Evolutionary conservation across 2,797 vertebrate species (phyloP), one percentile per base, ranked within the genome.

Genomic region (Ara ararauna): DNA sequence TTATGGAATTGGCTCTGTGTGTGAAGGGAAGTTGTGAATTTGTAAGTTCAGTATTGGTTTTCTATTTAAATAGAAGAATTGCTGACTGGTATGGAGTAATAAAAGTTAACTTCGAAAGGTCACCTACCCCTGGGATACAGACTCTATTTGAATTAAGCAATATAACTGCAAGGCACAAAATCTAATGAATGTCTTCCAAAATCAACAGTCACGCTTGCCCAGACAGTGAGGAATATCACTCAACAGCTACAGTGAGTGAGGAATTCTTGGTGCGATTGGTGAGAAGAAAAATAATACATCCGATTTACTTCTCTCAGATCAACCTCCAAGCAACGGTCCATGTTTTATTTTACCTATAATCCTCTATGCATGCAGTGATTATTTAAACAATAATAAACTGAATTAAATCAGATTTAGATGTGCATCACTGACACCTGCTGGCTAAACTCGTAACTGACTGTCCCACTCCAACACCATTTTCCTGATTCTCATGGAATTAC

Each of bases 91-190:
- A 56, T 54, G 54, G 76, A 54, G 64, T 70, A 56, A 56, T 64
- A 82, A 72, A 95, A 88, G 88, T 86, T 94, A 88, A 71, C 70
- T 93, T 36, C 19, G 64, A 66, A 70, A 91, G 96, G 95, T 97
- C 97, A 96, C 44, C 40, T 21, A 94, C 86, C 87, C 60, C 77
- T 48, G 65, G 90, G 85, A 68, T 90, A 90, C 9, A 80, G 60
- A 32, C 73, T 87, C 29, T 88, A 24, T 81, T 86, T 92, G 93
- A 93, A 87, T 97, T 94, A 91, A 94, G 97, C 93, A 97, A 97
- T 58, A 26, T 36, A 90, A 90, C 3, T 76, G 84, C 89, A 97
- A 81, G 94, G 88, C 45, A 86, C 32, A 90, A 27, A 60, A 89
- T 80, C 32, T 54, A 77, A 54, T 50, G 23, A 88, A 72, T 23